Base-by-base conservation (phyloP, 2,888 invertebrate species). In the Scaptomyza parva region DNA sequence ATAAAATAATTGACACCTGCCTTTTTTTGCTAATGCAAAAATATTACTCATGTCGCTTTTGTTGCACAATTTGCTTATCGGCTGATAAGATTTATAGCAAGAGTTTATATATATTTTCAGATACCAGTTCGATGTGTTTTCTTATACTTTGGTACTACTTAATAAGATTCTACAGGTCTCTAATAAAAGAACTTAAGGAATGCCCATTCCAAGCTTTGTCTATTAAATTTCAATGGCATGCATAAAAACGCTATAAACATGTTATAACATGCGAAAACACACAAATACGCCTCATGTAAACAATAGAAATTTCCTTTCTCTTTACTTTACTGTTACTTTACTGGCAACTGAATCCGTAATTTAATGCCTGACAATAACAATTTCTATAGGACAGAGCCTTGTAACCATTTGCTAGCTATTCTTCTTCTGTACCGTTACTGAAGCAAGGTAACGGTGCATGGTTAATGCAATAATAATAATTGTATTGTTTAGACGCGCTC, bases 381-480 rank as follows among this genome's bases (percentile, higher is more conserved):
- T 30, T 14, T 30, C 37, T 28, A 33, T 14, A 7, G 35, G 17
- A 2, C 0, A 40, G 18, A 44, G 39, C 41, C 60, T 55, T 53
- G 61, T 40, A 24, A 45, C 5, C 24, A 12, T 51, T 37, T 65
- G 30, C 14, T 39, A 28, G 7, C n/a, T 53, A 26, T 18, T 43
- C 18, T 7, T 22, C 1, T 11, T 4, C 12, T 9, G 26, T 4
- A 6, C 30, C 37, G 37, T n/a, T n/a, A 58, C 30, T 11, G 1
- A 35, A 12, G 12, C 35, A 63, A 57, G 71, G 45, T 30, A 43
- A 35, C 41, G 20, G 43, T 30, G 44, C 52, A 55, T 61, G 60
- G 60, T 33, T 62, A 69, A 55, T 54, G 61, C 54, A 57, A 58
- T 59, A 51, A 45, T 41, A 64, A 64, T 54, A 71, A 67, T 33